These are phyloP conservation scores for Siniperca undulata DNA, from an alignment of 2,797 vertebrate species.

Conservation along the genomic window DNA sequence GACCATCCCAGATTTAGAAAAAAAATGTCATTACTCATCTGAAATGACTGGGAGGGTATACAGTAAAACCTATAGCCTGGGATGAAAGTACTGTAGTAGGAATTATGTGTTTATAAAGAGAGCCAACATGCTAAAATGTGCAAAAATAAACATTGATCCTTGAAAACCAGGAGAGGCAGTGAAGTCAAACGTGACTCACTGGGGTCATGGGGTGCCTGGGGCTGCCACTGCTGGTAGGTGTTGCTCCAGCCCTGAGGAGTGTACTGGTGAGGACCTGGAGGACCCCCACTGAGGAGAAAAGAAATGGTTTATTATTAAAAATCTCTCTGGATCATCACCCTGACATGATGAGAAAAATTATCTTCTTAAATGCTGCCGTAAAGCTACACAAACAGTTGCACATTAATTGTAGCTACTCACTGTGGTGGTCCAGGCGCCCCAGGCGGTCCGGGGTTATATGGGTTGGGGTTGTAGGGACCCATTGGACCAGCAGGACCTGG, in stretches of 20 bases:
- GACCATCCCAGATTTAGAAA: constrained; percentile 46
- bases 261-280: constrained; percentile 90
- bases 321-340: background rate
- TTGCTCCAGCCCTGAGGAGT: constrained; percentile 92
- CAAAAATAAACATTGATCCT: background rate
- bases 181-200: constrained; percentile 82
- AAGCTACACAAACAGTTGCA: background rate
- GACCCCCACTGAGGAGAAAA: constrained; percentile 82
- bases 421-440: constrained; percentile 87
- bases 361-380: background rate
- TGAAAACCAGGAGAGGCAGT: constrained; percentile 21
- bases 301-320: background rate
- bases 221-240: constrained; percentile 93
- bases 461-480: constrained; percentile 93
- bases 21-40: constrained; percentile 37
- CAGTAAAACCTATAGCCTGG: constrained; percentile 16
- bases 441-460: constrained; percentile 90
- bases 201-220: constrained; percentile 90
- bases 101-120: background rate
- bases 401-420: constrained; percentile 79
- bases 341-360: background rate
- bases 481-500: constrained; percentile 87
- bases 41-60: constrained; percentile 27
- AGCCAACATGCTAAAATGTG: background rate
- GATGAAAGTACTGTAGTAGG: background rate